Percentiles rank a stretch among this genome's conserved stretches.
These are phyloP conservation scores for Epinotia nisella DNA, from an alignment of 2,888 invertebrate species.

Conservation along the genomic window DNA sequence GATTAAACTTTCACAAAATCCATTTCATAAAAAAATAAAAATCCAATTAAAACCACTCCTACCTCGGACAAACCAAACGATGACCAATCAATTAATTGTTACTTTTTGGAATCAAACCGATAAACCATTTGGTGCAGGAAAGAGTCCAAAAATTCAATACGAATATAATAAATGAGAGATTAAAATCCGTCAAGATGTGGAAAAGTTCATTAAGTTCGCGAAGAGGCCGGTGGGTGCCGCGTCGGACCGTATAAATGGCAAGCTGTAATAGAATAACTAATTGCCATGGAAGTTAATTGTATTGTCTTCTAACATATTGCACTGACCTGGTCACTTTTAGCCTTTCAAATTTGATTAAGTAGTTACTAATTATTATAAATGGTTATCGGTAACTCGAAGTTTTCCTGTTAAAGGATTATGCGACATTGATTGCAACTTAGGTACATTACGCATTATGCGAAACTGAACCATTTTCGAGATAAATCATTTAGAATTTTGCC, in stretches of 20 bases:
- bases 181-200: conserved; percentile 5
- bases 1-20: neutral
- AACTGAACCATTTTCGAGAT: too few relatives aligned
- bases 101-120: neutral
- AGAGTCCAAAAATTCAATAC: neutral
- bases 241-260: conserved; percentile 20
- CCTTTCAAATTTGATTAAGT: conserved; percentile 19
- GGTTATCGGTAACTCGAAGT: too few relatives aligned
- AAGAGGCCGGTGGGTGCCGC: conserved; percentile 7
- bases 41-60: too few relatives aligned
- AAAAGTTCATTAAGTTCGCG: conserved; percentile 8
- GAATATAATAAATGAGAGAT: neutral
- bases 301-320: conserved; percentile 24
- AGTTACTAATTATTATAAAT: too few relatives aligned
- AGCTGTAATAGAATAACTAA: conserved; percentile 34
- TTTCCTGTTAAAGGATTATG: too few relatives aligned
- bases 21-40: neutral
- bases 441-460: too few relatives aligned
- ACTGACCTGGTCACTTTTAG: conserved; percentile 24
- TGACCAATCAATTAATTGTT: too few relatives aligned
- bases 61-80: too few relatives aligned
- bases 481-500: too few relatives aligned
- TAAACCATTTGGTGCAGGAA: neutral
- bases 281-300: conserved; percentile 39
- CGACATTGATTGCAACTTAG: too few relatives aligned